Conservation (phyloP, 92 coral and sea anemone genomes). For the Paragorgia papillata region DNA sequence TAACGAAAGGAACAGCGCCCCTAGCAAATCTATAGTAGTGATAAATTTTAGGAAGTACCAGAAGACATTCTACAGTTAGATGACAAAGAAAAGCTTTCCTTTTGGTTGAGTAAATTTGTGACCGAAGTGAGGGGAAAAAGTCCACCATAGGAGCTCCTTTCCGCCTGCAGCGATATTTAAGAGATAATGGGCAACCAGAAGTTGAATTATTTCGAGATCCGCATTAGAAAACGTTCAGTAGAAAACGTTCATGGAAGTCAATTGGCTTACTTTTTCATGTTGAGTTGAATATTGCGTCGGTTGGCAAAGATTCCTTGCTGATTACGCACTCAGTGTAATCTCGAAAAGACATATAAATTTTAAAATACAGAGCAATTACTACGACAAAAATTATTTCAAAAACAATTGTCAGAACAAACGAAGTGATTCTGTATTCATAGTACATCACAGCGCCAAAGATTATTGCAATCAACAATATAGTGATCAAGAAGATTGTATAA, state of each 20-base stretch:
- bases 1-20: too few relatives aligned
- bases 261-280: conserved; percentile 26
- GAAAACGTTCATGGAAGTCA: not conserved
- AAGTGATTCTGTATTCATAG: not conserved
- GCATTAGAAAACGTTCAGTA: conserved; percentile 34
- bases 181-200: too few relatives aligned
- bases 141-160: too few relatives aligned
- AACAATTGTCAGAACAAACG: conserved; percentile 8
- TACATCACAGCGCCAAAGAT: not conserved
- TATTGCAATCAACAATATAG: conserved; percentile 3
- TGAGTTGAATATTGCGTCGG: not conserved
- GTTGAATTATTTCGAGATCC: too few relatives aligned
- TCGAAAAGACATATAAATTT: conserved; percentile 4
- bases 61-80: too few relatives aligned
- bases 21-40: too few relatives aligned
- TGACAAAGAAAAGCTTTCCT: conserved; percentile 47
- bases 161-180: conserved; percentile 39
- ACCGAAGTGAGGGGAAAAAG: conserved; percentile 46
- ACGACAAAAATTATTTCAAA: conserved; percentile 7
- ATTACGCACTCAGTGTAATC: not conserved
- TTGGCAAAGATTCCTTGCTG: not conserved
- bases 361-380: not conserved
- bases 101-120: conserved; percentile 45
- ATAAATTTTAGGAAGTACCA: too few relatives aligned
- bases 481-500: not conserved